Evolutionary conservation across 2,888 invertebrate genomes (phyloP).

Genomic region (Microplitis deprimator): DNA sequence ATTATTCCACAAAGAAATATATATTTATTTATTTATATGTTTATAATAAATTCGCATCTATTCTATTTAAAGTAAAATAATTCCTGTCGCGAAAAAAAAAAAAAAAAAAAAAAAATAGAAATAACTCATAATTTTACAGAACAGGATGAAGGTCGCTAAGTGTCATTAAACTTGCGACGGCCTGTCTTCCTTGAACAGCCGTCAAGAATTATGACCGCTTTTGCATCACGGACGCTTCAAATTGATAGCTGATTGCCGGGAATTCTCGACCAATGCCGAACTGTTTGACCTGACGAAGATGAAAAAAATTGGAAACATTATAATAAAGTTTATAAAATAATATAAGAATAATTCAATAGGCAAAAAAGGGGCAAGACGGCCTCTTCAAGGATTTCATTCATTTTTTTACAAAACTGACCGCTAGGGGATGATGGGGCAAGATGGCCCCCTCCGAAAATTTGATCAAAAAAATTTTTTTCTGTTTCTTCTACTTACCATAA

Average conservation of each 20-base stretch:
- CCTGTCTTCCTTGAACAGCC: conserved; percentile 26
- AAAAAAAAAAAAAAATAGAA: neutral
- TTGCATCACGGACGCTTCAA: conserved; percentile 25
- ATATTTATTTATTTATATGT: neutral
- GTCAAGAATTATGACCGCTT: conserved; percentile 43
- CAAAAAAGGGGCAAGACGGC: no score
- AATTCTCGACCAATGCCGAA: conserved; percentile 25
- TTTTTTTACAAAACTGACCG: no score
- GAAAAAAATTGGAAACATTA: conserved; percentile 13
- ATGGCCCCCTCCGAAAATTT: no score
- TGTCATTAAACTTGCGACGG: conserved; percentile 18
- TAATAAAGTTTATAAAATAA: neutral
- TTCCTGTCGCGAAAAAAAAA: neutral
- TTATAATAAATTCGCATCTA: neutral
- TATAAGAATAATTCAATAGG: no score
- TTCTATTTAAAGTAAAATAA: neutral
- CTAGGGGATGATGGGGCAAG: no score
- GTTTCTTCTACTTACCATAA: no score
- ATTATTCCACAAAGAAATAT: conserved; percentile 1
- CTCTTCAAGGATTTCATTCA: no score
- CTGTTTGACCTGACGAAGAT: neutral
- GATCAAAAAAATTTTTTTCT: no score
- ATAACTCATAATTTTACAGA: neutral
- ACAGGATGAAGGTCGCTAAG: conserved; percentile 1
- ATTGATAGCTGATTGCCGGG: conserved; percentile 37